Evolutionary conservation across 1,140 invertebrate species (phyloP).

Genomic region (Dinoponera quadriceps): DNA sequence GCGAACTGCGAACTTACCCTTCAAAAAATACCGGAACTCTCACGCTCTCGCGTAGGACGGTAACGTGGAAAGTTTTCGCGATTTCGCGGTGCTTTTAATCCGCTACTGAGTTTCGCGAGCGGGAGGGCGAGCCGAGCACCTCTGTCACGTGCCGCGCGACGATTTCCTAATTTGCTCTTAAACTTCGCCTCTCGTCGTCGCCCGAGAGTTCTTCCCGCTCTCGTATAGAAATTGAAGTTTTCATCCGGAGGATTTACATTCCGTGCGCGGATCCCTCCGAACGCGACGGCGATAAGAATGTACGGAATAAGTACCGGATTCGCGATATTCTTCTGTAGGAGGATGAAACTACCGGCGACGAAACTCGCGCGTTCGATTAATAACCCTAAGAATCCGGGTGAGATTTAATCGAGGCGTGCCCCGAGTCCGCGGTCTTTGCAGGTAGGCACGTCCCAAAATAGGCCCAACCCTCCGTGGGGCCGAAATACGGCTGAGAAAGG

Average conservation of each 20-base stretch:
- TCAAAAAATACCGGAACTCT: conserved; percentile 20
- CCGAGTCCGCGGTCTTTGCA: too few species aligned
- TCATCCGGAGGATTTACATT: conserved; percentile 4
- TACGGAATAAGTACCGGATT: background rate
- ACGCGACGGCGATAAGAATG: background rate
- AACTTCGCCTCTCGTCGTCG: background rate
- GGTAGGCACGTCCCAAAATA: too few species aligned
- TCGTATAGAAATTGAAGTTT: background rate
- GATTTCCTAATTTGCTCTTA: conserved; percentile 33
- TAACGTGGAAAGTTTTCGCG: conserved; percentile 41
- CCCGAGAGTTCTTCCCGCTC: background rate
- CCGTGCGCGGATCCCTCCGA: background rate
- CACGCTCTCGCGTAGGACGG: background rate
- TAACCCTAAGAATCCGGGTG: too few species aligned
- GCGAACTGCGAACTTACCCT: conserved; percentile 24
- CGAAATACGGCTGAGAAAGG: too few species aligned
- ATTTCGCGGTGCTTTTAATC: conserved; percentile 50
- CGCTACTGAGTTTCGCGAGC: background rate
- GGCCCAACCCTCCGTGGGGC: too few species aligned
- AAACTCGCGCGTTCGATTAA: background rate
- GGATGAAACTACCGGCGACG: background rate
- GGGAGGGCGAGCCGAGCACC: too few species aligned
- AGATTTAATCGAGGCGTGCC: too few species aligned
- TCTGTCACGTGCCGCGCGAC: conserved; percentile 9
- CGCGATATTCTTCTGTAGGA: background rate